phyloP scores from a whole-genome alignment of 2,888 invertebrate genomes.

The Myathropa florea region DNA sequence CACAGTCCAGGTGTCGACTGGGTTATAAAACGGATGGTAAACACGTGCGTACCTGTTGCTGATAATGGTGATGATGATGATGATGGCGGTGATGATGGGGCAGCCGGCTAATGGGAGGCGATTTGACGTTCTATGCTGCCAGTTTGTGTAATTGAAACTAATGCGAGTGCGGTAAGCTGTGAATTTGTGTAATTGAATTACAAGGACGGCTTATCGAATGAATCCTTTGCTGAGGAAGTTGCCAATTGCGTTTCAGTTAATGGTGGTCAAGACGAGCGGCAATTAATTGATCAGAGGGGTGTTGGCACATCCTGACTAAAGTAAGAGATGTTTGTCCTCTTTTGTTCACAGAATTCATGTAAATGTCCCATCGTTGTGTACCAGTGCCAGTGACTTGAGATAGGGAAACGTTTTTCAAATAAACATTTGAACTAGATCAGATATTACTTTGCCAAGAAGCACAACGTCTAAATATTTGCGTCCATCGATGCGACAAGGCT shows the following conservation, averaged over 20 bases:
- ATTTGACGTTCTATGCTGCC: neutral
- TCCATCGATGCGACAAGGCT: too few relatives aligned
- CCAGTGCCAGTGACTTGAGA: too few relatives aligned
- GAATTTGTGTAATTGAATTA: neutral
- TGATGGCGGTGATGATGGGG: neutral
- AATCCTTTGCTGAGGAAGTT: neutral
- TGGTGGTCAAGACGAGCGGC: too few relatives aligned
- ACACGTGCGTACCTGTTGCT: constrained; percentile 39
- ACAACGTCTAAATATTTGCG: too few relatives aligned
- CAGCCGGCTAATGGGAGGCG: neutral
- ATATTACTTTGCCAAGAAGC: too few relatives aligned
- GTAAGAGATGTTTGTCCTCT: too few relatives aligned
- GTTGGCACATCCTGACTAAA: too few relatives aligned
- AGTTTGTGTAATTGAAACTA: neutral
- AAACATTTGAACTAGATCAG: too few relatives aligned
- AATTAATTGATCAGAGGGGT: too few relatives aligned
- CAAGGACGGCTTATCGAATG: neutral
- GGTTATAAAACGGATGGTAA: constrained; percentile 29
- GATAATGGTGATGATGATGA: neutral
- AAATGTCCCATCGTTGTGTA: too few relatives aligned
- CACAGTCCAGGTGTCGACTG: constrained; percentile 43
- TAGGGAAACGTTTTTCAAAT: too few relatives aligned
- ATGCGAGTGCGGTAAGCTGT: neutral
- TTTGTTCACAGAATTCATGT: too few relatives aligned
- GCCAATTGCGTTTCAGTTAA: neutral